These are phyloP conservation scores for Pantala flavescens DNA, from an alignment of 1,140 invertebrate species.

Conservation along the genomic window DNA sequence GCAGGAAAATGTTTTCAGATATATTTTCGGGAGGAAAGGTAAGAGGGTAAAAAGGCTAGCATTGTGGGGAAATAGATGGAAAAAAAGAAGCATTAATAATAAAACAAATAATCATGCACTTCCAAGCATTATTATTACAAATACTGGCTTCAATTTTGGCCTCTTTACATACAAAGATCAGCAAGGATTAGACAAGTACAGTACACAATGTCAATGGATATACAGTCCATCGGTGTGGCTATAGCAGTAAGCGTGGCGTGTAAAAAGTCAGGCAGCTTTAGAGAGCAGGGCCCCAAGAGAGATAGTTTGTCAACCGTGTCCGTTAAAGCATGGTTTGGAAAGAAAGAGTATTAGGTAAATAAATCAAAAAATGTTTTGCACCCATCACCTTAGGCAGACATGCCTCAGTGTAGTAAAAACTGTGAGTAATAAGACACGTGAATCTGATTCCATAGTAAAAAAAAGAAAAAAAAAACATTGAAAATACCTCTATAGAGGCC, in stretches of 20 bases:
- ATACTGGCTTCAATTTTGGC: slow-evolving; percentile 28
- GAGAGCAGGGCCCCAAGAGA: slow-evolving; percentile 23
- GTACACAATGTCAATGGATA: slow-evolving; percentile 35
- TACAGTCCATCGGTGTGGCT: slow-evolving; percentile 3
- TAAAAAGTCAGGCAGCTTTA: slow-evolving; percentile 23
- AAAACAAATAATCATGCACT: slow-evolving; percentile 79
- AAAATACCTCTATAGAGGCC: slow-evolving; percentile 4
- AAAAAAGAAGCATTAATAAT: slow-evolving; percentile 67
- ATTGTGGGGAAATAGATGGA: slow-evolving; percentile 18
- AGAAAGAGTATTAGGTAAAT: neutral
- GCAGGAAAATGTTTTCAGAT: neutral
- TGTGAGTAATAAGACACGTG: neutral
- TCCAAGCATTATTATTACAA: slow-evolving; percentile 77
- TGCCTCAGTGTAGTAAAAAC: neutral
- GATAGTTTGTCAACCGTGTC: slow-evolving; percentile 1
- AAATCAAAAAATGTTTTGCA: neutral
- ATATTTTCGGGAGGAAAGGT: neutral
- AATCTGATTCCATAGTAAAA: slow-evolving; percentile 15
- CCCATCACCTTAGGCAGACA: slow-evolving; percentile 3
- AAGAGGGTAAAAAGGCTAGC: slow-evolving; percentile 17
- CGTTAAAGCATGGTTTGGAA: slow-evolving; percentile 1
- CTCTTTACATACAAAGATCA: slow-evolving; percentile 26
- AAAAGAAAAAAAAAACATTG: neutral
- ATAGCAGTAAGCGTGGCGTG: slow-evolving; percentile 23
- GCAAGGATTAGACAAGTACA: slow-evolving; percentile 37